These are phyloP conservation scores for Ceraclea dissimilis DNA, from an alignment of 2,888 invertebrate genomes.

Conservation along the genomic window DNA sequence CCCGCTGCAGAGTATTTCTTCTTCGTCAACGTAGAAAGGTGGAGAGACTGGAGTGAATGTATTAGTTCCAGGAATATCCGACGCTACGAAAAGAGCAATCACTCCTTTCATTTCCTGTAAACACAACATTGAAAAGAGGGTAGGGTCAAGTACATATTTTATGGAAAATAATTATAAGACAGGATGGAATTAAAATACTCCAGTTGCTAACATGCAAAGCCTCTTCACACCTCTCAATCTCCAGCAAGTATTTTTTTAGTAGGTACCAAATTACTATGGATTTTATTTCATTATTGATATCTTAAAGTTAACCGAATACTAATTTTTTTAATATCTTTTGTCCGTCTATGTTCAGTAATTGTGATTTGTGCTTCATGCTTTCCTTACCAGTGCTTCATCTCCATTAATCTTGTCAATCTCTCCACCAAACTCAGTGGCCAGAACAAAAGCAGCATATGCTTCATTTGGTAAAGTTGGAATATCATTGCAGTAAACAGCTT, in stretches of 20 bases:
- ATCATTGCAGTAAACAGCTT: slow-evolving; percentile 60
- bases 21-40: slow-evolving; percentile 31
- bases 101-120: slow-evolving; percentile 58
- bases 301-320: too few relatives aligned
- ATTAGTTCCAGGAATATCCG: slow-evolving; percentile 67
- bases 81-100: slow-evolving; percentile 53
- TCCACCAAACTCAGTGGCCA: slow-evolving; percentile 47
- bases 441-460: slow-evolving; percentile 60
- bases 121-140: not conserved
- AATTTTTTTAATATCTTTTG: too few relatives aligned
- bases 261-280: too few relatives aligned
- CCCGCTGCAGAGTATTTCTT: slow-evolving; percentile 50
- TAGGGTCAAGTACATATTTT: too few relatives aligned
- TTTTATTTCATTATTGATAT: too few relatives aligned
- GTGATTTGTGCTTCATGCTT: too few relatives aligned
- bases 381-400: slow-evolving; percentile 42
- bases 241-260: too few relatives aligned
- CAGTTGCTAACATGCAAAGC: too few relatives aligned
- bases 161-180: too few relatives aligned
- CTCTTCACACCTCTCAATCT: too few relatives aligned
- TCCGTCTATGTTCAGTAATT: too few relatives aligned
- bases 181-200: too few relatives aligned
- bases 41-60: slow-evolving; percentile 37
- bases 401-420: slow-evolving; percentile 50
- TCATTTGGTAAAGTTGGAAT: slow-evolving; percentile 48